Base-by-base conservation (phyloP, 2,888 invertebrate species). In the Microctonus hyperodae region DNA sequence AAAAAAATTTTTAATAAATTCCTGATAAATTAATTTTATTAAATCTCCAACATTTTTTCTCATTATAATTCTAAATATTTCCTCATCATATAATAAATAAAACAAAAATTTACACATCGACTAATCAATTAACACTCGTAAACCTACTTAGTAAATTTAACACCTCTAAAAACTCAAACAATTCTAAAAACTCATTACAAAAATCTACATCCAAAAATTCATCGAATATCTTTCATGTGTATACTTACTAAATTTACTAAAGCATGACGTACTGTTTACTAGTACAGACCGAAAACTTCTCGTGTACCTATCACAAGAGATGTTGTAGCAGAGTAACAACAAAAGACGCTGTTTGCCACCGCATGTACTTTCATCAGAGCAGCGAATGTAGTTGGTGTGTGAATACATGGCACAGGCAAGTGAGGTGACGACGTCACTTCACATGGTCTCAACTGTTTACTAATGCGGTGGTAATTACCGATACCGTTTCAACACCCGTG, bases 401-500 rank as follows among this genome's bases (percentile, higher is more conserved):
- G 7, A 16, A 20, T n/a, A 51, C 22, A 22, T 50, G 23, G 23
- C 6, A 22, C 51, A 51, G 6, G 48, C 9, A 20, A 20, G 10
- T n/a, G n/a, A 23, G 25, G 51, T n/a, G 25, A 10, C 22, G 23
- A 25, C 23, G 51, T 23, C 51, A 25, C 22, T 35, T 57, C n/a
- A 57, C 35, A 22, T 35, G 61, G 57, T 35, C 20, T 16, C 65
- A 64, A 50, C n/a, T 79, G 79, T 79, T 81, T 80, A 76, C 79
- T 74, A 76, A 80, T 74, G 76, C 69, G 11, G 57, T 72, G 77
- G 76, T 80, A 81, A 81, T 81, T 81, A 79, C 79, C 76, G 77
- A 79, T 80, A 78, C 77, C 76, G 76, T 76, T 79, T 79, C 75
- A 79, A 78, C 76, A 76, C 69, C 64, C 69, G 69, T 68, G 69